Evolutionary conservation across 1,140 invertebrate genomes (phyloP).

Genomic region (Drosophila busckii): DNA sequence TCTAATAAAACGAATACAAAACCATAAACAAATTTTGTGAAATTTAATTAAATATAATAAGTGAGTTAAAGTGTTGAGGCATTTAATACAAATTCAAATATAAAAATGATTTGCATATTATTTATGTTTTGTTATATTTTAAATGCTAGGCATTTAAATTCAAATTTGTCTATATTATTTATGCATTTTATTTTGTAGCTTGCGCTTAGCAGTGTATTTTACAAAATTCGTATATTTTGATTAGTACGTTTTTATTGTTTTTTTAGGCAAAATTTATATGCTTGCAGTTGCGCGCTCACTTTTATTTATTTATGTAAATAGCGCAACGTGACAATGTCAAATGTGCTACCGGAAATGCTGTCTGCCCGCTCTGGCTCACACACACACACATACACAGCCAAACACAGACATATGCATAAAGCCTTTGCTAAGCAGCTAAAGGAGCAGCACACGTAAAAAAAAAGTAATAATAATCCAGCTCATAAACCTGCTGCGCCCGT

Average conservation of each 20-base stretch:
- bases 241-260: constrained; percentile 26
- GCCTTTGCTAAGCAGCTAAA: constrained; percentile 1
- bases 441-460: constrained; percentile 11
- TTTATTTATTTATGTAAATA: constrained; percentile 55
- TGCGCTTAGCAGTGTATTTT: background rate
- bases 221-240: background rate
- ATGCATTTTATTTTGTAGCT: background rate
- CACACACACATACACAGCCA: background rate
- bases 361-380: background rate
- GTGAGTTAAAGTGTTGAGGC: no score
- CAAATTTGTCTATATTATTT: no score
- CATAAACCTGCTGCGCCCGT: constrained; percentile 47
- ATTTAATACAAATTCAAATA: no score
- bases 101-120: no score
- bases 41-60: no score
- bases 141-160: no score
- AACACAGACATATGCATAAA: background rate
- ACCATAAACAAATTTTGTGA: no score
- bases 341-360: constrained; percentile 31
- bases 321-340: constrained; percentile 69
- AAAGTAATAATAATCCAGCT: no score
- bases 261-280: constrained; percentile 59
- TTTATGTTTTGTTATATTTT: no score
- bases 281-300: constrained; percentile 33
- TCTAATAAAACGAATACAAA: no score